Conservation (phyloP, 2,797 vertebrate species). For the Alouatta caraya region DNA sequence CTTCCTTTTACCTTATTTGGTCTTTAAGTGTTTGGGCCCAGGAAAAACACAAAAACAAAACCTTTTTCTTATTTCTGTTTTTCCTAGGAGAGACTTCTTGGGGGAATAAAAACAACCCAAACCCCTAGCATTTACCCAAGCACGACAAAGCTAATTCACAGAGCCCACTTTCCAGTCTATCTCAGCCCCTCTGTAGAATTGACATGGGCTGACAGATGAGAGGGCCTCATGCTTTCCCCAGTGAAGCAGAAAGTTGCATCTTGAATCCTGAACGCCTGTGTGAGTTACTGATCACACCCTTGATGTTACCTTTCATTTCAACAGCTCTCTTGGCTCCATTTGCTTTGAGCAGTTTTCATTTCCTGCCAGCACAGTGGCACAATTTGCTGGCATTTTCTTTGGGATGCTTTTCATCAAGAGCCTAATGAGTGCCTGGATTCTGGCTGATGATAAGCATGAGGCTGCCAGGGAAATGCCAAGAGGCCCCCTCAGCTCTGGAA, state of each 20-base stretch:
- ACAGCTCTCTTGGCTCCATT: slow-evolving; percentile 74
- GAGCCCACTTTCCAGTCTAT: not conserved
- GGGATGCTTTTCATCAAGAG: slow-evolving; percentile 75
- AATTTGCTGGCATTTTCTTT: slow-evolving; percentile 74
- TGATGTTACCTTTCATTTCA: slow-evolving; percentile 68
- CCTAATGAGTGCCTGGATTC: slow-evolving; percentile 72
- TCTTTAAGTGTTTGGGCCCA: not conserved
- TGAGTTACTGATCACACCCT: slow-evolving; percentile 54
- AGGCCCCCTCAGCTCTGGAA: slow-evolving; percentile 45
- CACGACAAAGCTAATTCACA: not conserved
- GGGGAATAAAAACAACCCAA: not conserved
- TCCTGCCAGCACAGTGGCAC: slow-evolving; percentile 72
- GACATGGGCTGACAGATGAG: not conserved
- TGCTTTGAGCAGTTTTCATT: slow-evolving; percentile 71
- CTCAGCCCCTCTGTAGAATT: not conserved
- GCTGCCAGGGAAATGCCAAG: slow-evolving; percentile 73
- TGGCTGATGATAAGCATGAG: slow-evolving; percentile 60
- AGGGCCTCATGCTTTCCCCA: not conserved
- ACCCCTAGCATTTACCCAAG: not conserved
- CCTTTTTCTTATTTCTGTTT: not conserved
- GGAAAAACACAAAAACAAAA: not conserved
- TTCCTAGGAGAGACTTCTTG: not conserved
- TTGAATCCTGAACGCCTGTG: not conserved
- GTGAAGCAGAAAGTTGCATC: slow-evolving; percentile 10
- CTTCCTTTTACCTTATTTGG: not conserved